A percentile compares a stretch with the other conserved stretches of the same genome.
Conservation (phyloP, 2,113 vertebrate species). For the Pseudorasbora parva region DNA sequence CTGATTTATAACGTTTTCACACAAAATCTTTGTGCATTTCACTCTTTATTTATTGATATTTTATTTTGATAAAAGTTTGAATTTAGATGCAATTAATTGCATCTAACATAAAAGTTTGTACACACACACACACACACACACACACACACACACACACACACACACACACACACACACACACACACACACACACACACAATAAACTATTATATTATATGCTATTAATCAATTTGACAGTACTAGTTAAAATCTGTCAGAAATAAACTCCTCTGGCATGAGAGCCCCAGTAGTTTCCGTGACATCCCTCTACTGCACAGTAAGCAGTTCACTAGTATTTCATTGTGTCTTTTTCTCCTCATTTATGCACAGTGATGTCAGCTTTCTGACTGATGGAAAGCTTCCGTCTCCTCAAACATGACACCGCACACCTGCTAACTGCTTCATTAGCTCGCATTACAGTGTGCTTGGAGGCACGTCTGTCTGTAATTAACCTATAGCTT, state of each 20-base stretch:
- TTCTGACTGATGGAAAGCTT: constrained; percentile 14
- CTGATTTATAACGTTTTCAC: background rate
- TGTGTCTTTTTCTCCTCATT: background rate
- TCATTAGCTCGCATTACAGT: constrained; percentile 38
- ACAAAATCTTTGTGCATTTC: background rate
- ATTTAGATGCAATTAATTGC: too few relatives aligned
- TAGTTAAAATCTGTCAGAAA: too few relatives aligned
- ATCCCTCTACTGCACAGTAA: background rate
- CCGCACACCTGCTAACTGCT: constrained; percentile 36
- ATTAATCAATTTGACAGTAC: too few relatives aligned
- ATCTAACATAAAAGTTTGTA: too few relatives aligned
- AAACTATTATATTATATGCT: too few relatives aligned
- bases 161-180: too few relatives aligned
- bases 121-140: too few relatives aligned
- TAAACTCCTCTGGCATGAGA: background rate
- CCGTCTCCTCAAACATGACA: constrained; percentile 18
- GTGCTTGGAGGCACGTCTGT: constrained; percentile 35
- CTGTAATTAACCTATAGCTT: constrained; percentile 39
- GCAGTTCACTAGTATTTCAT: background rate
- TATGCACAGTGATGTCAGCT: background rate
- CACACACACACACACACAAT: too few relatives aligned
- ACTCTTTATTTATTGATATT: background rate
- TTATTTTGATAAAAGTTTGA: too few relatives aligned
- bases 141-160: too few relatives aligned
- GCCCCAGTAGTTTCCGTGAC: too few relatives aligned